Evolutionary conservation across 2,888 invertebrate genomes (phyloP), one percentile per base, ranked within the genome.

Genomic region (Uropetala carovei): DNA sequence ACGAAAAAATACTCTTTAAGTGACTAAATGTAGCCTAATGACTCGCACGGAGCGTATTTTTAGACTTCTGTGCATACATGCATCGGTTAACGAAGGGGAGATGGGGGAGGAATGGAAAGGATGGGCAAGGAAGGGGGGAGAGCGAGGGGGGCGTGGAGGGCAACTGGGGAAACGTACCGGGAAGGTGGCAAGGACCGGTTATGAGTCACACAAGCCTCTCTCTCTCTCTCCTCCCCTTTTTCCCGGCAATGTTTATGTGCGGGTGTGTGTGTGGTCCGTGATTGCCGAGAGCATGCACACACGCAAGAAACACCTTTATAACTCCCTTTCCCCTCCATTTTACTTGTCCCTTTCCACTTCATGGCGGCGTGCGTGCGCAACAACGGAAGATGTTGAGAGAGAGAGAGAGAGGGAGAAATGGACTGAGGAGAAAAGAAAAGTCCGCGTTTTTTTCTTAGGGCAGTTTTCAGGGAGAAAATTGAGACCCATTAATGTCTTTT

Each of bases 401-500:
- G 22, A 22, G 22, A 22, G 68, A 68, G 68, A 75, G 75, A n/a
- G 75, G 10, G 10, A 43, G 43, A 43, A 43, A 43, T 43, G 43
- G 43, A 43, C 43, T 43, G 43, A 43, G 43, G 43, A 43, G 43
- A 43, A 43, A 43, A 43, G 43, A 43, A 3, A 43, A 1, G 9
- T n/a, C n/a, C 22, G 75, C 68, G 68, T 68, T 68, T 68, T n/a
- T 68, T 68, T 18, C 75, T 27, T 75, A 22, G n/a, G n/a, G 13
- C 75, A 27, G 60, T 18, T 60, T 27, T 43, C 43, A 43, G 1
- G 43, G 43, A 43, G 43, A 27, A 14, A 75, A 75, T 75, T 75
- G 27, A 75, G 75, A 75, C 27, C 75, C 75, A 75, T 75, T 75
- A 75, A 75, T 75, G 75, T 68, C 68, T 68, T 68, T 68, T 68